Percentiles rank a stretch among this genome's conserved stretches.
phyloP scores from a whole-genome alignment of 2,888 invertebrate genomes.

The Euzophera pinguis region DNA sequence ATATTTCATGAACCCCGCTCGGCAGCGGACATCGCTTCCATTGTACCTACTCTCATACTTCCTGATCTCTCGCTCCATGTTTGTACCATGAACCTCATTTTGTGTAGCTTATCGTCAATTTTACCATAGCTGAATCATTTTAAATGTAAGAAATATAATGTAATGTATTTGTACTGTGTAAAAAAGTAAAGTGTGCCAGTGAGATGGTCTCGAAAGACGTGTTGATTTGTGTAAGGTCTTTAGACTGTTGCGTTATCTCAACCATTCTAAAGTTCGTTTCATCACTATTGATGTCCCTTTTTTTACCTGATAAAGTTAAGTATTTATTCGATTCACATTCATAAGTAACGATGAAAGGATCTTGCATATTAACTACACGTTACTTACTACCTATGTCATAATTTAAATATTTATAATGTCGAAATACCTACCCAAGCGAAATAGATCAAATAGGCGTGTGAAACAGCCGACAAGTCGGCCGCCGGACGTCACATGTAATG shows the following conservation, averaged over 20 bases:
- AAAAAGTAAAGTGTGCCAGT: not conserved
- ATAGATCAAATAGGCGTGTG: not conserved
- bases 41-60: constrained; percentile 42
- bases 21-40: constrained; percentile 41
- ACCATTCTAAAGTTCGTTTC: too few species aligned
- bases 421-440: not conserved
- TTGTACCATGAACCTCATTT: constrained; percentile 58
- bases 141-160: constrained; percentile 3
- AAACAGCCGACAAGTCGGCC: not conserved
- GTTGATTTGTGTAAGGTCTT: not conserved
- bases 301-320: too few species aligned
- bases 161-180: constrained; percentile 9
- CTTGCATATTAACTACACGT: too few species aligned
- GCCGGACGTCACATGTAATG: constrained; percentile 41
- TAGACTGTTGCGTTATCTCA: not conserved
- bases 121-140: constrained; percentile 14
- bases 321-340: too few species aligned
- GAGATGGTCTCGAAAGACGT: not conserved
- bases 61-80: constrained; percentile 55
- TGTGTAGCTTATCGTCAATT: constrained; percentile 39
- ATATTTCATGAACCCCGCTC: constrained; percentile 7
- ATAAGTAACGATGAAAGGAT: too few species aligned
- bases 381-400: too few species aligned
- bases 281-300: too few species aligned
- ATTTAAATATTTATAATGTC: too few species aligned